Evolutionary conservation across 2,797 vertebrate species (phyloP).

Genomic region (Lacerta agilis): DNA sequence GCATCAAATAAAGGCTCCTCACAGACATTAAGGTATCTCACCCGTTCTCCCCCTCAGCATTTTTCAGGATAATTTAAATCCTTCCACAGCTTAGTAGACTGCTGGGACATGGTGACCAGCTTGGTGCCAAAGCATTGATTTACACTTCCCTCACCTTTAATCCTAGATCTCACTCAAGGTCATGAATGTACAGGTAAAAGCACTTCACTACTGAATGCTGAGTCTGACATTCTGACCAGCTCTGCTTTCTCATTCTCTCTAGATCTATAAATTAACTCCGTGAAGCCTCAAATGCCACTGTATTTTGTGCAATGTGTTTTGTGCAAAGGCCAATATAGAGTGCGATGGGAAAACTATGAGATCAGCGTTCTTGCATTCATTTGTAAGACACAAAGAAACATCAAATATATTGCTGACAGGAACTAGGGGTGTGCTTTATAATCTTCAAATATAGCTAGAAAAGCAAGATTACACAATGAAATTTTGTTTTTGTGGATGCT

Average conservation of each 20-base stretch:
- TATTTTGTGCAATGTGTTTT: slow-evolving; percentile 35
- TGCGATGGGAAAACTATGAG: neutral
- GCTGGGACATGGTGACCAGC: neutral
- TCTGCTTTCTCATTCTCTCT: neutral
- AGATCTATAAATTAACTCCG: slow-evolving; percentile 31
- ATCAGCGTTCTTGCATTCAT: slow-evolving; percentile 31
- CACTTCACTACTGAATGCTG: slow-evolving; percentile 15
- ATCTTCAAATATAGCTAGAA: neutral
- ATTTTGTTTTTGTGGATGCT: neutral
- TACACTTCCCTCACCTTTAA: slow-evolving; percentile 17
- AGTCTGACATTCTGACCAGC: slow-evolving; percentile 29
- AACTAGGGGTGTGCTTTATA: slow-evolving; percentile 12
- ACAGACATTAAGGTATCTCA: neutral
- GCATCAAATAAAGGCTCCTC: neutral
- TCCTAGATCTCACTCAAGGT: slow-evolving; percentile 18
- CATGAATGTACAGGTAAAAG: slow-evolving; percentile 29
- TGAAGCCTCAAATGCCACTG: slow-evolving; percentile 25
- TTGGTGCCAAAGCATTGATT: slow-evolving; percentile 36
- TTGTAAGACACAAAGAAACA: slow-evolving; percentile 23
- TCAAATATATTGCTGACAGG: slow-evolving; percentile 37
- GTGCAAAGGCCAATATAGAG: slow-evolving; percentile 31
- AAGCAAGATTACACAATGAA: neutral
- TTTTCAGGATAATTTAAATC: slow-evolving; percentile 12
- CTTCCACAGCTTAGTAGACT: slow-evolving; percentile 10
- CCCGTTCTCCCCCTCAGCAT: neutral